These are phyloP conservation scores for Lasiommata megera DNA, from an alignment of 2,888 invertebrate species.

Conservation along the genomic window DNA sequence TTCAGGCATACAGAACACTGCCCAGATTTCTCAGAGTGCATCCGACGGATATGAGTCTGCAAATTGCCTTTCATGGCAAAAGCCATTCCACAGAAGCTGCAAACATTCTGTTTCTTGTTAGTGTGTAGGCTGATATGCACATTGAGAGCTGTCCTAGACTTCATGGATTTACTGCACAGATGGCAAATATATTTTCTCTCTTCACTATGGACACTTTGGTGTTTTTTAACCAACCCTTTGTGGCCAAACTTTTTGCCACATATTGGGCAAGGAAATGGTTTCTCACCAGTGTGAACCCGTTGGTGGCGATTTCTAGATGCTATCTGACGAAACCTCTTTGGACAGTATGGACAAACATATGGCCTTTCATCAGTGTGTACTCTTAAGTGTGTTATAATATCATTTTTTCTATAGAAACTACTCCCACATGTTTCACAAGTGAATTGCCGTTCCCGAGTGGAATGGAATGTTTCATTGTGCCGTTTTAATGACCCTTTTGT, in stretches of 20 bases:
- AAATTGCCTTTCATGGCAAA: conserved; percentile 80
- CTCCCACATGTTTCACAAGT: conserved; percentile 71
- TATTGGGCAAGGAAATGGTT: conserved; percentile 58
- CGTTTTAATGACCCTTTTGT: conserved; percentile 60
- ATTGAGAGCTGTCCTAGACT: conserved; percentile 73
- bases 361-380: conserved; percentile 68
- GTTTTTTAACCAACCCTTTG: conserved; percentile 56
- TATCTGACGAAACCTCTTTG: conserved; percentile 58
- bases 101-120: conserved; percentile 65
- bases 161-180: conserved; percentile 74
- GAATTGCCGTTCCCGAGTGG: conserved; percentile 55
- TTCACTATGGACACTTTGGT: conserved; percentile 64
- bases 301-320: conserved; percentile 67
- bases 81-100: conserved; percentile 67
- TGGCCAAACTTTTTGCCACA: conserved; percentile 65
- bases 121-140: conserved; percentile 69
- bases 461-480: conserved; percentile 56
- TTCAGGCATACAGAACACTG: conserved; percentile 76
- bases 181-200: conserved; percentile 79
- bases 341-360: conserved; percentile 60
- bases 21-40: conserved; percentile 81
- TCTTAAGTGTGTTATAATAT: conserved; percentile 65
- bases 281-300: conserved; percentile 68
- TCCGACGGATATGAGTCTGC: conserved; percentile 74
- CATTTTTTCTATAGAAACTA: conserved; percentile 62